Conservation (phyloP, 2,888 invertebrate species). For the Aphidius colemani region DNA sequence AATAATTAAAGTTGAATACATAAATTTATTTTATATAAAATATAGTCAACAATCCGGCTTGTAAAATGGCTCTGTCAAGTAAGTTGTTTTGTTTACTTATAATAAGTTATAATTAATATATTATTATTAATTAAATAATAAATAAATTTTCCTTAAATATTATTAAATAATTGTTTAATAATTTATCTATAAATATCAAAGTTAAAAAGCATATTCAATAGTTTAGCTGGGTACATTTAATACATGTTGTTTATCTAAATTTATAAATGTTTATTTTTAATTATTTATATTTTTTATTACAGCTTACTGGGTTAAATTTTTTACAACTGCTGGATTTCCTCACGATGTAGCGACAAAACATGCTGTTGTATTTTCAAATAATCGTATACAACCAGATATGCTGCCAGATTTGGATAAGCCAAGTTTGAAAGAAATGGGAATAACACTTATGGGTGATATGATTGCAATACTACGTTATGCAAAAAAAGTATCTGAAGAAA, state of each 20-base stretch:
- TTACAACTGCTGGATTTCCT: constrained; percentile 83
- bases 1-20: background rate
- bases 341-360: constrained; percentile 79
- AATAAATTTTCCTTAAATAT: background rate
- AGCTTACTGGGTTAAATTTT: constrained; percentile 86
- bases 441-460: constrained; percentile 70
- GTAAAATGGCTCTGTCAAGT: constrained; percentile 49
- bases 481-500: constrained; percentile 64
- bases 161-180: constrained; percentile 1
- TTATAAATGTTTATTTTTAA: no score
- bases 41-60: no score
- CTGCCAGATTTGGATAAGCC: constrained; percentile 84
- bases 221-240: no score
- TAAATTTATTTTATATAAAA: no score
- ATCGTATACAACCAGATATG: constrained; percentile 86
- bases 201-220: background rate
- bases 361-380: constrained; percentile 84
- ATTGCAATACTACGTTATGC: constrained; percentile 71
- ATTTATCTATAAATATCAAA: no score
- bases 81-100: constrained; percentile 26
- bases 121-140: background rate
- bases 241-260: background rate
- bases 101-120: constrained; percentile 11
- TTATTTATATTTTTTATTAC: constrained; percentile 38
- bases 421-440: constrained; percentile 86